These are phyloP conservation scores for Amiota mariae DNA, from an alignment of 2,888 invertebrate species.

Conservation along the genomic window DNA sequence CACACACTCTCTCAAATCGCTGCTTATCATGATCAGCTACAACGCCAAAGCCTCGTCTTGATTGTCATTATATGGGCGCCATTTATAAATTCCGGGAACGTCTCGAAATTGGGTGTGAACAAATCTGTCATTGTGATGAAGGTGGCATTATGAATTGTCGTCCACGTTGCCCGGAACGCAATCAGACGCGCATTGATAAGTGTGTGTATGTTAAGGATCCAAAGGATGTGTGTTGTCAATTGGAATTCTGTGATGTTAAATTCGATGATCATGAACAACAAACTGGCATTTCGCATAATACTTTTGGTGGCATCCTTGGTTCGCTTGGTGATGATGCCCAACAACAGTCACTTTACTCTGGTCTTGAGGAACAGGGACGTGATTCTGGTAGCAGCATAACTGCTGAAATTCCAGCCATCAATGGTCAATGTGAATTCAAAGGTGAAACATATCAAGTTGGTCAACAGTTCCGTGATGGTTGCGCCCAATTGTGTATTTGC, in stretches of 20 bases:
- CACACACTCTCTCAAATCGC: conserved; percentile 26
- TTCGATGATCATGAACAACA: conserved; percentile 82
- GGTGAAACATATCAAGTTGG: conserved; percentile 74
- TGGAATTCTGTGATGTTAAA: conserved; percentile 89
- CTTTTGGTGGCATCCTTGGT: background rate
- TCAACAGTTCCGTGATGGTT: conserved; percentile 88
- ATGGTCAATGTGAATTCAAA: conserved; percentile 64
- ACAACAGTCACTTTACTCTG: conserved; percentile 44
- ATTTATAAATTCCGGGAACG: conserved; percentile 82
- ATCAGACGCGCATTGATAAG: conserved; percentile 78
- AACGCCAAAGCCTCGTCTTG: conserved; percentile 62
- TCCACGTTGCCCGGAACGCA: conserved; percentile 79
- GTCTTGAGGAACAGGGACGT: conserved; percentile 64
- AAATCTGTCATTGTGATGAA: conserved; percentile 84
- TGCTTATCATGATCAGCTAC: conserved; percentile 44
- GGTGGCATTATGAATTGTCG: conserved; percentile 83
- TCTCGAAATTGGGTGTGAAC: conserved; percentile 87
- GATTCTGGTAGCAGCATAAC: conserved; percentile 52
- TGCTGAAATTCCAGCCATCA: conserved; percentile 31
- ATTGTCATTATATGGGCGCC: conserved; percentile 76
- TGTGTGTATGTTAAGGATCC: conserved; percentile 89
- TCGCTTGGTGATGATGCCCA: conserved; percentile 49
- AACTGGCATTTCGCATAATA: conserved; percentile 48
- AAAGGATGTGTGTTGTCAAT: conserved; percentile 87
- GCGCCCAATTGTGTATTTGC: conserved; percentile 86